Percentiles rank a stretch among this genome's conserved stretches.
Conservation (phyloP, 2,797 vertebrate species). For the Caiman crocodilus region DNA sequence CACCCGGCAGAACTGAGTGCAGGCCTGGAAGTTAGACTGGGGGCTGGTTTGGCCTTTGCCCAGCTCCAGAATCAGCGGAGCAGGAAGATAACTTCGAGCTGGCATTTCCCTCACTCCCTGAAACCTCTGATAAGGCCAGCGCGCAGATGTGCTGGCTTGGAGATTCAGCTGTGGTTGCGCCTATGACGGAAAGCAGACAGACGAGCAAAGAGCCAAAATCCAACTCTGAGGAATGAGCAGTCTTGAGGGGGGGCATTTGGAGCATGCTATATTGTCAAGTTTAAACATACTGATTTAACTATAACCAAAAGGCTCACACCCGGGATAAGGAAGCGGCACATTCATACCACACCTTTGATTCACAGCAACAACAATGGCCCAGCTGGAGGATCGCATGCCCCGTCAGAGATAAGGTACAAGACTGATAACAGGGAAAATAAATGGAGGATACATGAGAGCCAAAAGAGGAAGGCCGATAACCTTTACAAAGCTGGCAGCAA, state of each 20-base stretch:
- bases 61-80: not conserved
- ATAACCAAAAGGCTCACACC: conserved; percentile 11
- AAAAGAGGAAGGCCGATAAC: conserved; percentile 7
- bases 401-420: not conserved
- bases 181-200: not conserved
- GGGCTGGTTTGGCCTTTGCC: not conserved
- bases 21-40: too few relatives aligned
- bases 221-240: conserved; percentile 29
- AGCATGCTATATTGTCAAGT: not conserved
- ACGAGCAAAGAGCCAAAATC: conserved; percentile 4
- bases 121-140: not conserved
- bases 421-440: not conserved
- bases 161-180: not conserved
- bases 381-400: not conserved
- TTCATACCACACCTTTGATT: not conserved
- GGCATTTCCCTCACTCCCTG: not conserved
- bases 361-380: conserved; percentile 2
- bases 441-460: not conserved
- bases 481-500: not conserved
- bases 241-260: not conserved
- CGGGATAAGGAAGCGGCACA: not conserved
- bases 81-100: not conserved
- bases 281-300: not conserved
- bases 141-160: not conserved
- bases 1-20: not conserved